These are phyloP conservation scores for Leptodactylus fallax DNA, from an alignment of 2,797 vertebrate genomes.

Conservation along the genomic window DNA sequence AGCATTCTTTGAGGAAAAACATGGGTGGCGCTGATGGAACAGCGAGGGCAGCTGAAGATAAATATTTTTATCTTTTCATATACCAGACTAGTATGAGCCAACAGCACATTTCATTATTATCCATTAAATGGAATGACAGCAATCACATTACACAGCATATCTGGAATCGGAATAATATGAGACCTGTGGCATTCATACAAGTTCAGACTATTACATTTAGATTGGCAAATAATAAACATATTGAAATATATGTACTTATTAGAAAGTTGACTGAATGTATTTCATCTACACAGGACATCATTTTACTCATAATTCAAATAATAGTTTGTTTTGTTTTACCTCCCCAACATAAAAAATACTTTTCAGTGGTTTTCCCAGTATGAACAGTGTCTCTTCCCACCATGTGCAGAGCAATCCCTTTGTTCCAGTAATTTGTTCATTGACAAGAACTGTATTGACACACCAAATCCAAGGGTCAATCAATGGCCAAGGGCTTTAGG, in stretches of 20 bases:
- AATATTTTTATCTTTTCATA: conserved; percentile 39
- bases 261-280: not conserved
- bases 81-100: conserved; percentile 12
- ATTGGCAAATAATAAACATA: not conserved
- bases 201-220: not conserved
- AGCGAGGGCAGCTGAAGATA: conserved; percentile 37
- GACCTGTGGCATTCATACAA: not conserved
- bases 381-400: too few species aligned
- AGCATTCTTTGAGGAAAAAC: conserved; percentile 33
- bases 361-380: too few species aligned
- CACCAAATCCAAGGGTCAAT: too few species aligned
- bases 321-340: not conserved
- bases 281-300: not conserved
- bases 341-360: not conserved
- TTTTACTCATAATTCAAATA: not conserved
- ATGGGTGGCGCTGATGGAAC: conserved; percentile 26
- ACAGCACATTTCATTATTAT: conserved; percentile 40
- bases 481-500: too few species aligned
- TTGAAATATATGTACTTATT: not conserved
- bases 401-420: too few species aligned
- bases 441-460: too few species aligned
- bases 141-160: conserved; percentile 4
- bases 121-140: conserved; percentile 4
- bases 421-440: too few species aligned
- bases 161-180: not conserved